Base-by-base conservation (phyloP, 2,888 invertebrate species). In the Lasius platythorax region DNA sequence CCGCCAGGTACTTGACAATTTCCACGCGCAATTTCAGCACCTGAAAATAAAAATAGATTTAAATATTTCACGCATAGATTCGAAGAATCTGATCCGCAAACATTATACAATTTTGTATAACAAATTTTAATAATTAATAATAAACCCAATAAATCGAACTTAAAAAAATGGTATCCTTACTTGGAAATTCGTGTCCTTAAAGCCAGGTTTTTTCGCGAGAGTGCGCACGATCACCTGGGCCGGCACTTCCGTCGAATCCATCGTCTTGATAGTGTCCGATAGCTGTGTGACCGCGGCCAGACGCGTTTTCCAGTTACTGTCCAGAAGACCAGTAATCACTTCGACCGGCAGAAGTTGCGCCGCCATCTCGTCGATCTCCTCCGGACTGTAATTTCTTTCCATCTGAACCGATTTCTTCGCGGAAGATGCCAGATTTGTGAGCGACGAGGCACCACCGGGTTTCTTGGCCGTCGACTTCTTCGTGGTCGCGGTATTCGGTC, bases 261-360 rank as follows among this genome's bases (percentile, higher is more conserved):
- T 96, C 3, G 37, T 75, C 67, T 74, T 43, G 23, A 74, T n/a
- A 53, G 79, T 85, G 89, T 96, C 96, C 58, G 96, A 95, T 89
- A 98, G 96, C 91, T 96, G 96, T 92, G 98, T 98, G 18, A 97
- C 97, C 1, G 98, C 96, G 12, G 96, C 95, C 23, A 98, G 95
- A 43, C 99, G 96, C 82, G 95, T 97, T 95, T 99, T 99, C 98
- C 98, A 99, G 95, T 98, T 98, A 70, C 96, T 94, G 93, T 98
- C 98, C 0, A 96, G 96, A 5, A 99, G 95, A 72, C 97, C 98
- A 92, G 94, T 93, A 3, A 97, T 90, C 33, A 97, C 95, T 64
- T 97, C 97, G 0, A 96, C 94, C 0, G 97, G 94, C 15, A 98
- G 94, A 28, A 97, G 92, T 86, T 96, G 96, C 56, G 96, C 96